Evolutionary conservation across 2,888 invertebrate species (phyloP).

Genomic region (Ashinkailepas kermadecensis): DNA sequence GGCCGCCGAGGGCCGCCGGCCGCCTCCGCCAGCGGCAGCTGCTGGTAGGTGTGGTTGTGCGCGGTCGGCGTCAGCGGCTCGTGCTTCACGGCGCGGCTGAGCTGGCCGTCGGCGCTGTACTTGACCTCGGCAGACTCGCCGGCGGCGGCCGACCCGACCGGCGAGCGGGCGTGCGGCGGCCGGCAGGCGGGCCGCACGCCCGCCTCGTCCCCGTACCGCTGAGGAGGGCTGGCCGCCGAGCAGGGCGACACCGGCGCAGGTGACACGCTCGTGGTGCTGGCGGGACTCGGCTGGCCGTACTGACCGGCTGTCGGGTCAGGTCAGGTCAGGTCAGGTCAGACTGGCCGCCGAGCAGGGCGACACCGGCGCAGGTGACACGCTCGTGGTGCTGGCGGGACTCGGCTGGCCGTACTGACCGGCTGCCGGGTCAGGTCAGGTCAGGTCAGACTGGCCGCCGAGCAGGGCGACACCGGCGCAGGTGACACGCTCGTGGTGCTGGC

Average conservation of each 20-base stretch:
- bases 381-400: background rate
- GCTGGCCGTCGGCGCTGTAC: constrained; percentile 62
- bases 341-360: constrained; percentile 15
- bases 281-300: constrained; percentile 28
- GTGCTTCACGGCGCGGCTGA: constrained; percentile 37
- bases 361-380: constrained; percentile 30
- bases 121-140: constrained; percentile 55
- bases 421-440: background rate
- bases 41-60: constrained; percentile 81
- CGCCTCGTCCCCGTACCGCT: background rate
- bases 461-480: constrained; percentile 28
- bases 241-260: constrained; percentile 28
- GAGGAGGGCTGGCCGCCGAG: constrained; percentile 24
- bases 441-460: background rate
- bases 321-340: too few relatives aligned
- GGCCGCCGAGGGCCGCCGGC: constrained; percentile 54
- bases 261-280: constrained; percentile 22
- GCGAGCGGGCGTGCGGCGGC: constrained; percentile 40
- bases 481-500: constrained; percentile 21
- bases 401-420: constrained; percentile 28
- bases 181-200: constrained; percentile 34
- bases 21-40: constrained; percentile 57
- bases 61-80: constrained; percentile 46
- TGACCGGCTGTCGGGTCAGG: background rate
- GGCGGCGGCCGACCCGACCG: constrained; percentile 48